Base-by-base conservation (phyloP, 2,888 invertebrate species). In the Harmothoe impar region DNA sequence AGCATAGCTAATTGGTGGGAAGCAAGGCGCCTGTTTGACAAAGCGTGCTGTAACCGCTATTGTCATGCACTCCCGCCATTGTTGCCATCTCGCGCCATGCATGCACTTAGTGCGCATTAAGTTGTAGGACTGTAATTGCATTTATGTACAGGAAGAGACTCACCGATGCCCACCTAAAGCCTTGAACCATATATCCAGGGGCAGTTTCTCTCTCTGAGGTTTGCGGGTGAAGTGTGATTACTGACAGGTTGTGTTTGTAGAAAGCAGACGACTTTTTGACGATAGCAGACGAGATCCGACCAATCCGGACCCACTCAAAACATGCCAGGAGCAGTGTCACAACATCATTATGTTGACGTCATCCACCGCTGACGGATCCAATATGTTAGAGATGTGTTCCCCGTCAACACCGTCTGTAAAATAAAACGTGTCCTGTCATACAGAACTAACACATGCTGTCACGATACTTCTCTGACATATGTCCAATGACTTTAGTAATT, bases 161-260 rank as follows among this genome's bases (percentile, higher is more conserved):
- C 62, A 62, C 62, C 15, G 7, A 62, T 17, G 20, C 20, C 62
- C 1, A n/a, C 62, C 62, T n/a, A n/a, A 20, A n/a, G 54, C 54
- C n/a, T 43, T 7, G 43, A 43, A 43, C 3, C 43, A 10, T 43
- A 43, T 43, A 43, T 43, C 43, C 62, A 62, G 20, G 62, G 62
- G 62, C 62, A 7, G 20, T 62, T 62, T 62, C 62, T 20, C 43
- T 43, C 62, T 15, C 23, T n/a, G 62, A 3, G 62, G 3, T n/a
- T n/a, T 3, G 3, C 3, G 62, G 3, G 62, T n/a, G 15, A 29
- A 72, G 25, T 72, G n/a, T 29, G 72, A 72, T 72, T 72, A 15
- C 31, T 72, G 72, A 72, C 72, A 72, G 25, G n/a, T 72, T 72
- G 29, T 72, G 29, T 72, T 72, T 62, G 62, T 62, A n/a, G 62